Percentiles rank a stretch among this genome's conserved stretches.
These are phyloP conservation scores for Phlogophora meticulosa DNA, from an alignment of 2,888 invertebrate genomes.

Conservation along the genomic window DNA sequence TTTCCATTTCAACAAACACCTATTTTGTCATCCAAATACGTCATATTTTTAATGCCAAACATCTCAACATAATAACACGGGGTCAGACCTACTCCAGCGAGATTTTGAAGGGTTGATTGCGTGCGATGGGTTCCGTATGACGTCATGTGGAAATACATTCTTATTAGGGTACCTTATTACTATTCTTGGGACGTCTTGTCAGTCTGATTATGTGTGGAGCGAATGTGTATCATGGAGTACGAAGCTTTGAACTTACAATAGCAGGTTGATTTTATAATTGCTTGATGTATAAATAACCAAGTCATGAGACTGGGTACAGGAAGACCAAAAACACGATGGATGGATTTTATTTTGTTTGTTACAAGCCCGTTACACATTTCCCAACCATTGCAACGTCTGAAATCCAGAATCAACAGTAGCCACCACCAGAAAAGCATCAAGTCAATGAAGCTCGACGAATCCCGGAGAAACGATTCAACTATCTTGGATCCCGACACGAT, in stretches of 20 bases:
- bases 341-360: too few relatives aligned
- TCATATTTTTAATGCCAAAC: constrained; percentile 44
- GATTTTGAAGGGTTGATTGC: constrained; percentile 60
- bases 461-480: too few relatives aligned
- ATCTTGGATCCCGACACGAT: too few relatives aligned
- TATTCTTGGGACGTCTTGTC: constrained; percentile 24
- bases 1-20: constrained; percentile 22
- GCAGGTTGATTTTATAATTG: background rate
- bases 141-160: constrained; percentile 59
- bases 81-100: constrained; percentile 34
- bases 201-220: constrained; percentile 23
- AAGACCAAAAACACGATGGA: too few relatives aligned
- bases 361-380: too few relatives aligned
- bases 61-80: constrained; percentile 35
- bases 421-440: too few relatives aligned
- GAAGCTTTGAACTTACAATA: background rate
- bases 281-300: background rate
- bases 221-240: constrained; percentile 6
- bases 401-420: too few relatives aligned
- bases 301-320: too few relatives aligned
- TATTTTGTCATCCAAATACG: constrained; percentile 19
- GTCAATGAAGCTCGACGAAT: too few relatives aligned
- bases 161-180: constrained; percentile 56
- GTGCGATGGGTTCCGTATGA: constrained; percentile 49
- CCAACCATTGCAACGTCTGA: too few relatives aligned